phyloP scores from a whole-genome alignment of 2,888 invertebrate genomes.

The Pheosia tremula region DNA sequence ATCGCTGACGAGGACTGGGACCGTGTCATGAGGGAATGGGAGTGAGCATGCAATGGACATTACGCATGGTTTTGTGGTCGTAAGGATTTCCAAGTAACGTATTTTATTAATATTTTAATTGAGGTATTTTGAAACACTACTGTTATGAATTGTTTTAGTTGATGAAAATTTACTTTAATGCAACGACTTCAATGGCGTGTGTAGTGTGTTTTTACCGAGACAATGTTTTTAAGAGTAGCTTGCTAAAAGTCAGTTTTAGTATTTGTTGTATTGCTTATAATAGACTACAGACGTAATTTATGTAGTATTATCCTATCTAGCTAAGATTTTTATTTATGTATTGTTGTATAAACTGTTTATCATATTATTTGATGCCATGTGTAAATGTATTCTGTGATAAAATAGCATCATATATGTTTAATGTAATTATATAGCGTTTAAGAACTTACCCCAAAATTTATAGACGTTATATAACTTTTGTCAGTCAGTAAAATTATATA shows the following conservation, averaged over 20 bases:
- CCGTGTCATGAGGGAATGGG: constrained; percentile 93
- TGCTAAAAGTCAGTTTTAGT: too few species aligned
- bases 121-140: background rate
- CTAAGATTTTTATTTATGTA: background rate
- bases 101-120: background rate
- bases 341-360: background rate
- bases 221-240: too few species aligned
- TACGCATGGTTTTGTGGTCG: background rate
- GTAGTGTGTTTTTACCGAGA: too few species aligned
- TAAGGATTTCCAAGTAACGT: background rate
- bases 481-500: too few species aligned
- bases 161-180: too few species aligned
- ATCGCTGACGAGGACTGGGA: constrained; percentile 93
- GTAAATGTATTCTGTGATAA: constrained; percentile 6
- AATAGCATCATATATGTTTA: background rate
- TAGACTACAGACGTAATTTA: background rate
- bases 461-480: too few species aligned
- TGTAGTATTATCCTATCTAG: background rate
- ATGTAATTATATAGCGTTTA: too few species aligned
- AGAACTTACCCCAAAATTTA: too few species aligned
- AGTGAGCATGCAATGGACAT: constrained; percentile 65
- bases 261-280: background rate
- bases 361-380: constrained; percentile 1
- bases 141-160: background rate
- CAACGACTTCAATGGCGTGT: background rate